A percentile compares a stretch with the other conserved stretches of the same genome.
phyloP scores from a whole-genome alignment of 2,888 invertebrate species.

The Cordylochernes scorpioides region DNA sequence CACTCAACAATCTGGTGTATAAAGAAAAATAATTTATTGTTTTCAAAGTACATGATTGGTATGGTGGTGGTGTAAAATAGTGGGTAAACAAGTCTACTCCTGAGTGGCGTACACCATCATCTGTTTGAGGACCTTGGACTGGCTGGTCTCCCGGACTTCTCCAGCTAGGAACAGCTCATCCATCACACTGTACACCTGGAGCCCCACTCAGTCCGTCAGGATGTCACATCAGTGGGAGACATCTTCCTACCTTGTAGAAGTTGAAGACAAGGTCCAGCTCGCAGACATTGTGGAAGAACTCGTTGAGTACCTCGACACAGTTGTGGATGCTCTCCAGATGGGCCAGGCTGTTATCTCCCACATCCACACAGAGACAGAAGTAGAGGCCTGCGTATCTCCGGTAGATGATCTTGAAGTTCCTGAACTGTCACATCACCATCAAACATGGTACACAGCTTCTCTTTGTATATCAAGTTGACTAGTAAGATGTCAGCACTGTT shows the following conservation, averaged over 20 bases:
- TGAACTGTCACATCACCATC: constrained; percentile 66
- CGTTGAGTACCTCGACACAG: constrained; percentile 95
- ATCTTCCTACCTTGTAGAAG: constrained; percentile 56
- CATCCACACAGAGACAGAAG: constrained; percentile 98
- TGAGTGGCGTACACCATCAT: constrained; percentile 85
- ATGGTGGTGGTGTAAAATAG: too few relatives aligned
- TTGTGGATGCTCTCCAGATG: constrained; percentile 98
- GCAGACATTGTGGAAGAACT: constrained; percentile 98
- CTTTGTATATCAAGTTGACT: too few relatives aligned
- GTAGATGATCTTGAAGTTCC: constrained; percentile 98
- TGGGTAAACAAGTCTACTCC: too few relatives aligned
- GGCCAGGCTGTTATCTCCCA: constrained; percentile 92
- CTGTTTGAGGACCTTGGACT: constrained; percentile 96
- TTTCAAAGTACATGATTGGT: too few relatives aligned
- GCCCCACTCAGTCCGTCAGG: too few relatives aligned
- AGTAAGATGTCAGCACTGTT: too few relatives aligned
- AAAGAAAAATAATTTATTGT: too few relatives aligned
- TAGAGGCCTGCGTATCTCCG: constrained; percentile 92
- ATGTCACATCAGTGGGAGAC: neutral
- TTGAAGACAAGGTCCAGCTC: constrained; percentile 97
- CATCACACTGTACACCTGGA: constrained; percentile 82
- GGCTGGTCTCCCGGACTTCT: constrained; percentile 93
- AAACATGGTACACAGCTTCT: too few relatives aligned
- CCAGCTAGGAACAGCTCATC: constrained; percentile 99
- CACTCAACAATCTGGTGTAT: too few relatives aligned